A percentile compares a stretch with the other conserved stretches of the same genome.
Evolutionary conservation across 2,888 invertebrate species (phyloP).

Genomic region (Octonoba sinensis): DNA sequence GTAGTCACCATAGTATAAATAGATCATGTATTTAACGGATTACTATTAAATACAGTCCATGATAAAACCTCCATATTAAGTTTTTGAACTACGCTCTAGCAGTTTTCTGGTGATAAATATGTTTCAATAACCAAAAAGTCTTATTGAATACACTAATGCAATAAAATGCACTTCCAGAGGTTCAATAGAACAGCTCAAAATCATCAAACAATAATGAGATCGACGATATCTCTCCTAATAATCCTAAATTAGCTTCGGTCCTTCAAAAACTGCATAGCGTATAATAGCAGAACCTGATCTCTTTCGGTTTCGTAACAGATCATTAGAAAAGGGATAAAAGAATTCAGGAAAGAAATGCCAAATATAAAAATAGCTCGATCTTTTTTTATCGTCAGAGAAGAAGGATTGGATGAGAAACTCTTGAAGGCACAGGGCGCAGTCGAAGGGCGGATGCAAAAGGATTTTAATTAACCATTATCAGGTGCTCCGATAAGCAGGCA

Average conservation of each 20-base stretch:
- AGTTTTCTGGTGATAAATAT: background rate
- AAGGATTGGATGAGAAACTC: background rate
- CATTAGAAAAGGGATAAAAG: constrained; percentile 47
- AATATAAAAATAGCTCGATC: background rate
- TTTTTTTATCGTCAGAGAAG: constrained; percentile 21
- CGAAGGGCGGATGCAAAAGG: constrained; percentile 37
- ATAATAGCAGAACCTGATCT: too few relatives aligned
- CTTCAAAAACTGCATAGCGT: background rate
- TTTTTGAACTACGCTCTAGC: background rate
- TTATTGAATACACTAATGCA: too few relatives aligned
- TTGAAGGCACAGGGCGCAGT: background rate
- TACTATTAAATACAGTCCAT: too few relatives aligned
- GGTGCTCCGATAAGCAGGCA: constrained; percentile 48
- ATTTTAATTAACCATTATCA: constrained; percentile 59
- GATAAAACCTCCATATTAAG: too few relatives aligned
- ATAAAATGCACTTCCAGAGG: too few relatives aligned
- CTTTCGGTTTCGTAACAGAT: constrained; percentile 25
- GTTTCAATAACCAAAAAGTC: background rate
- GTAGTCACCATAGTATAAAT: too few relatives aligned
- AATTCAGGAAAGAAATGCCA: background rate
- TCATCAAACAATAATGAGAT: background rate
- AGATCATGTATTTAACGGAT: too few relatives aligned
- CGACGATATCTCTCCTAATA: constrained; percentile 26
- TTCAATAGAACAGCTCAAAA: too few relatives aligned
- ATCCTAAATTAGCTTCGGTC: constrained; percentile 37